A percentile compares a stretch with the other conserved stretches of the same genome.
phyloP scores from a whole-genome alignment of 1,140 invertebrate species.

The Microplitis mediator region DNA sequence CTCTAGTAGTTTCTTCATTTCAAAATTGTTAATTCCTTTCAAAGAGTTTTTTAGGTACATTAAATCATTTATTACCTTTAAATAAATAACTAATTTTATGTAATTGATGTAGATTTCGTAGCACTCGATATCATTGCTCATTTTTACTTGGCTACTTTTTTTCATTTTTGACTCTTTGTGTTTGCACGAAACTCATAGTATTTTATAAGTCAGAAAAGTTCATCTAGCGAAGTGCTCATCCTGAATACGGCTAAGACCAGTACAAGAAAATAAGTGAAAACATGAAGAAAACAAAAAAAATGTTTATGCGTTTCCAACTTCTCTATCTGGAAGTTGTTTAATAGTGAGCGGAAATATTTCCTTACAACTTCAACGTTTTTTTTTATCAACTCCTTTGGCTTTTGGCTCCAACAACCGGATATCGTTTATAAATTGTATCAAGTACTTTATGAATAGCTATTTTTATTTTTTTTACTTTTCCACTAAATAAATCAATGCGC shows the following conservation, averaged over 20 bases:
- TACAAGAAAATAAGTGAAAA: not conserved
- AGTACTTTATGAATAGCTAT: not conserved
- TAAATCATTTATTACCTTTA: conserved; percentile 19
- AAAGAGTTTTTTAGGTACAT: not conserved
- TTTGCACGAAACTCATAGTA: not conserved
- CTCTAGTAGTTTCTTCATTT: not conserved
- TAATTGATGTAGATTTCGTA: conserved; percentile 13
- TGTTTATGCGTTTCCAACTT: not conserved
- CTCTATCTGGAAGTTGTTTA: conserved; percentile 4
- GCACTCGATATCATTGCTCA: not conserved
- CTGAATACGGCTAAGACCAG: not conserved
- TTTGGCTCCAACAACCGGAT: not conserved
- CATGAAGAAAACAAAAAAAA: not conserved
- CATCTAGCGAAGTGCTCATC: conserved; percentile 13
- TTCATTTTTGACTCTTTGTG: not conserved
- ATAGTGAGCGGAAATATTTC: not conserved
- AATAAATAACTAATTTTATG: conserved; percentile 7
- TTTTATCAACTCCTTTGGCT: not conserved
- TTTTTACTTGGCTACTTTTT: not conserved
- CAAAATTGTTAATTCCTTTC: not conserved
- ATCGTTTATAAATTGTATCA: not conserved
- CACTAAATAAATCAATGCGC: too few relatives aligned
- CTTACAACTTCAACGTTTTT: not conserved
- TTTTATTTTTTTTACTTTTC: not conserved
- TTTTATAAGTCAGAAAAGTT: conserved; percentile 6